These are phyloP conservation scores for Drosophila saltans DNA, from an alignment of 1,140 invertebrate species.

Conservation along the genomic window DNA sequence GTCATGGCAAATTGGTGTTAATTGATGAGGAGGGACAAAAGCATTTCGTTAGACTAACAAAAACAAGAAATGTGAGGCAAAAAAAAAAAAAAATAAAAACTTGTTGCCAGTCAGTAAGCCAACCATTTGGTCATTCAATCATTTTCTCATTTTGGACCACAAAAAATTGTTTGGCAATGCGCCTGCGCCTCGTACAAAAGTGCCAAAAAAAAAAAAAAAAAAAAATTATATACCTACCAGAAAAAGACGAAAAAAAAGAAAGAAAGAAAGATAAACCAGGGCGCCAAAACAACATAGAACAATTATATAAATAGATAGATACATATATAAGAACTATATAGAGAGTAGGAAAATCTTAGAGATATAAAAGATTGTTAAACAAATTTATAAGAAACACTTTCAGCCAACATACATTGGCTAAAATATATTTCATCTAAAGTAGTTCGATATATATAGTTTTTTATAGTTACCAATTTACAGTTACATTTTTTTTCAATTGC, in stretches of 20 bases:
- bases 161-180: slow-evolving; percentile 47
- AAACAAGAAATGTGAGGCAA: slow-evolving; percentile 2
- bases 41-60: slow-evolving; percentile 35
- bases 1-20: slow-evolving; percentile 56
- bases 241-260: background rate
- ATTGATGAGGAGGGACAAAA: slow-evolving; percentile 62
- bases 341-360: too few species aligned
- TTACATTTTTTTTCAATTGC: too few species aligned
- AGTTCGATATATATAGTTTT: too few species aligned
- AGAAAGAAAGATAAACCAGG: slow-evolving; percentile 7
- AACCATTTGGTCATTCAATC: slow-evolving; percentile 55
- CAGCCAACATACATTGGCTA: too few species aligned
- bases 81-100: slow-evolving; percentile 34
- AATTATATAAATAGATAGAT: background rate
- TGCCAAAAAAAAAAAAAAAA: background rate
- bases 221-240: slow-evolving; percentile 12
- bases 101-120: slow-evolving; percentile 63
- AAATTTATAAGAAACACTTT: too few species aligned
- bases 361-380: too few species aligned
- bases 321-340: background rate
- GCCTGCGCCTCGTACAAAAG: slow-evolving; percentile 52
- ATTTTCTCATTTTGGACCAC: slow-evolving; percentile 32
- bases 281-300: slow-evolving; percentile 7
- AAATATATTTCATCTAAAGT: too few species aligned
- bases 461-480: too few species aligned